phyloP scores from a whole-genome alignment of 2,888 invertebrate genomes.

The Stenoptilia bipunctidactyla region DNA sequence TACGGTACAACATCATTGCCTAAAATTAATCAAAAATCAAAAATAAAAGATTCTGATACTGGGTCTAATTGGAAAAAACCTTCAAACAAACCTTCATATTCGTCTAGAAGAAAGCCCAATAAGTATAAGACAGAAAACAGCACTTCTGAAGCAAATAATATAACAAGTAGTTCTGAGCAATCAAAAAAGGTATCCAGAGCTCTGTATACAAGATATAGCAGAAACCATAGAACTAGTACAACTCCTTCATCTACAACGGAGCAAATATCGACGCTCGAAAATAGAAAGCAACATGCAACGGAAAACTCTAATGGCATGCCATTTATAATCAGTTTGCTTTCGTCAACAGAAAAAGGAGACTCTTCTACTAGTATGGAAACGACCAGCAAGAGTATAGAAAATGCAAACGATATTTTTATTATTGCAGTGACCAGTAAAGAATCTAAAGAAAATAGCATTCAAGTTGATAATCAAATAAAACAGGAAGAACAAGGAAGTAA shows the following conservation, averaged over 20 bases:
- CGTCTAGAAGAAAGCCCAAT: constrained; percentile 33
- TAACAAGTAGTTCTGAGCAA: not conserved
- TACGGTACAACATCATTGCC: constrained; percentile 31
- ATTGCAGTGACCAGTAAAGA: constrained; percentile 48
- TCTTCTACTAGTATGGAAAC: constrained; percentile 22
- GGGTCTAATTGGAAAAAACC: constrained; percentile 32
- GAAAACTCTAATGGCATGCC: constrained; percentile 38
- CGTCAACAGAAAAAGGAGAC: constrained; percentile 19
- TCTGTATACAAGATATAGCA: constrained; percentile 2
- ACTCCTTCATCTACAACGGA: constrained; percentile 14
- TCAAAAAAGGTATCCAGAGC: constrained; percentile 19
- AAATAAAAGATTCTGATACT: constrained; percentile 28
- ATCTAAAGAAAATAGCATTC: constrained; percentile 34
- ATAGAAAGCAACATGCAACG: constrained; percentile 22
- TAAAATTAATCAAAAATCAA: constrained; percentile 22
- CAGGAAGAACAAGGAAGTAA: constrained; percentile 32
- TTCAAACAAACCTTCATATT: constrained; percentile 33
- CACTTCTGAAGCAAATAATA: constrained; percentile 18
- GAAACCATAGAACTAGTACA: constrained; percentile 7
- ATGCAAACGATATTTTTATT: constrained; percentile 32
- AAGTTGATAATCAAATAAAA: constrained; percentile 26
- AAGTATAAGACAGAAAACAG: constrained; percentile 13
- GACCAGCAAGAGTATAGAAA: constrained; percentile 15
- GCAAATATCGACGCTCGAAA: no score
- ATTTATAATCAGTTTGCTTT: constrained; percentile 36